Evolutionary conservation across 2,797 vertebrate species (phyloP).

Genomic region (Cossypha dichroa): DNA sequence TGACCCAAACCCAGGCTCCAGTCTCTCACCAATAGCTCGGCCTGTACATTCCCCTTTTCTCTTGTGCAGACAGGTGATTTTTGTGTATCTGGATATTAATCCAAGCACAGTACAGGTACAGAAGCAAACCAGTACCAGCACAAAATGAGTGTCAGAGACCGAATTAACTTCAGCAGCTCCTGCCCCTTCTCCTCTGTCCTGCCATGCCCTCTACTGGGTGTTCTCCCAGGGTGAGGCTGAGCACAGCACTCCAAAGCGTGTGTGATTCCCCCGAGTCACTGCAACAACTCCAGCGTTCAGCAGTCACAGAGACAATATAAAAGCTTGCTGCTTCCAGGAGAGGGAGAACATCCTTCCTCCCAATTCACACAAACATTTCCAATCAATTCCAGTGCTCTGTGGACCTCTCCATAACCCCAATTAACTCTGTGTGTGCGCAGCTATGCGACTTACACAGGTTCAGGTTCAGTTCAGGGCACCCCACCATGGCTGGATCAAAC

Average conservation of each 20-base stretch:
- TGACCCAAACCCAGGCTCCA: background rate
- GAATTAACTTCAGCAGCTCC: background rate
- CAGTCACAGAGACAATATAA: background rate
- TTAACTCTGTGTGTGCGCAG: background rate
- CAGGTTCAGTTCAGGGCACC: background rate
- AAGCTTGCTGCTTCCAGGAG: background rate
- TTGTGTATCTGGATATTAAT: background rate
- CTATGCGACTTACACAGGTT: background rate
- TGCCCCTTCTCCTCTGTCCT: background rate
- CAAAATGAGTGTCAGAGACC: background rate
- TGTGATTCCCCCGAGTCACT: background rate
- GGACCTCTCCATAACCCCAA: background rate
- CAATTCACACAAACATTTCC: background rate
- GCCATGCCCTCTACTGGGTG: accelerated
- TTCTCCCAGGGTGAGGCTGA: background rate
- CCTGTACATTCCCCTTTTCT: background rate
- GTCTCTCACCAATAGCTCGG: accelerated
- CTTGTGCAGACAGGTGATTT: accelerated
- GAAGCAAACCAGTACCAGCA: background rate
- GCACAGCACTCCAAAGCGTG: background rate
- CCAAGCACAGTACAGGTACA: background rate
- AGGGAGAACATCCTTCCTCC: background rate
- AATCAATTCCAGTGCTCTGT: background rate
- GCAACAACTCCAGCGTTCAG: background rate
- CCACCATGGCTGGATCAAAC: background rate